phyloP scores from a whole-genome alignment of 2,113 vertebrate species.

The Brachyhypopomus gauderio region DNA sequence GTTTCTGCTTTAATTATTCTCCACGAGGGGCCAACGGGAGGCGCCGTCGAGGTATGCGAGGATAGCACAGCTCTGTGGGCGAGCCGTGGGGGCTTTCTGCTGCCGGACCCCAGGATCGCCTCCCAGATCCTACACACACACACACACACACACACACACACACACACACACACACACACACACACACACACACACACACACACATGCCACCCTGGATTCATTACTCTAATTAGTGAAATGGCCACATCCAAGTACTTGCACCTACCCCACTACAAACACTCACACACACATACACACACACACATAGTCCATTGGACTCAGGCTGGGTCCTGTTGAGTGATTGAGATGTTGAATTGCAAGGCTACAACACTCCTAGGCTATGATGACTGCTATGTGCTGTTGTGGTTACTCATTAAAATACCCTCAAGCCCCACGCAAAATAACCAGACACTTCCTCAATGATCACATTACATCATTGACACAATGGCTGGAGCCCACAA shows the following conservation, averaged over 20 bases:
- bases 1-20: conserved; percentile 74
- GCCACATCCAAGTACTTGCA: conserved; percentile 60
- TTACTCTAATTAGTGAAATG: conserved; percentile 76
- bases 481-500: conserved; percentile 30
- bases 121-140: conserved; percentile 62
- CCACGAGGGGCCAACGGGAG: conserved; percentile 61
- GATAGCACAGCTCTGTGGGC: too few species aligned
- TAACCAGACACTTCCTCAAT: conserved; percentile 18
- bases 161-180: conserved; percentile 63
- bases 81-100: too few species aligned
- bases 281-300: conserved; percentile 55
- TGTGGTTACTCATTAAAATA: conserved; percentile 49
- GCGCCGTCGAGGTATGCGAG: conserved; percentile 68
- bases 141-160: conserved; percentile 61
- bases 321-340: neutral
- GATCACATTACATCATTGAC: conserved; percentile 62
- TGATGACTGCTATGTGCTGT: conserved; percentile 46
- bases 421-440: neutral
- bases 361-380: too few species aligned
- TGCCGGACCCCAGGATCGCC: conserved; percentile 64
- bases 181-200: conserved; percentile 36
- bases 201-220: conserved; percentile 63
- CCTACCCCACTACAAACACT: neutral
- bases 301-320: neutral
- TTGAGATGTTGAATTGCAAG: neutral